phyloP scores from a whole-genome alignment of 2,113 vertebrate genomes.

The Misgurnus anguillicaudatus region DNA sequence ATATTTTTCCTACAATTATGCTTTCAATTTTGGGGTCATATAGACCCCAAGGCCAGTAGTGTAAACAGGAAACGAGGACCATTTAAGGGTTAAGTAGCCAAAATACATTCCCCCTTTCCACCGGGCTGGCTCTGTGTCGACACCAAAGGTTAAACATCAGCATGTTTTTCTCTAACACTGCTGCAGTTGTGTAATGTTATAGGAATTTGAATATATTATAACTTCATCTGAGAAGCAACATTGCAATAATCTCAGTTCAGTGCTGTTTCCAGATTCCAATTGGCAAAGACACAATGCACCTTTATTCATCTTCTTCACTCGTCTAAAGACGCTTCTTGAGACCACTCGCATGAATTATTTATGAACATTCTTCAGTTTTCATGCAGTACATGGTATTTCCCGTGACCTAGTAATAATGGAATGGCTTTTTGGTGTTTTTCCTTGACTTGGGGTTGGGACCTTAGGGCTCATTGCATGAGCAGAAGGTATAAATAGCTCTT shows the following conservation, averaged over 20 bases:
- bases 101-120: too few species aligned
- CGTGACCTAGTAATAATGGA: constrained; percentile 13
- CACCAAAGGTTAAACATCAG: neutral
- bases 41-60: too few species aligned
- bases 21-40: too few species aligned
- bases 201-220: neutral
- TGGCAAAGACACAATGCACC: constrained; percentile 4
- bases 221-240: neutral
- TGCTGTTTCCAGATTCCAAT: neutral
- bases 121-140: too few species aligned
- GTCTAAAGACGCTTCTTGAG: constrained; percentile 15
- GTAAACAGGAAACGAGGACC: too few species aligned
- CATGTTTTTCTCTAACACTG: neutral
- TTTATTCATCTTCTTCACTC: constrained; percentile 11
- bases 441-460: constrained; percentile 1
- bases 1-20: too few species aligned
- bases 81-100: too few species aligned
- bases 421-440: constrained; percentile 33
- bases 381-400: constrained; percentile 22
- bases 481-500: constrained; percentile 43
- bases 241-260: constrained; percentile 12
- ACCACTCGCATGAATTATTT: constrained; percentile 46
- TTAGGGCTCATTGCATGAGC: constrained; percentile 5
- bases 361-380: constrained; percentile 32
- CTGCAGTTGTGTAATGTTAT: neutral